Evolutionary conservation across 2,888 invertebrate genomes (phyloP).

Genomic region (Oligia fasciuncula): DNA sequence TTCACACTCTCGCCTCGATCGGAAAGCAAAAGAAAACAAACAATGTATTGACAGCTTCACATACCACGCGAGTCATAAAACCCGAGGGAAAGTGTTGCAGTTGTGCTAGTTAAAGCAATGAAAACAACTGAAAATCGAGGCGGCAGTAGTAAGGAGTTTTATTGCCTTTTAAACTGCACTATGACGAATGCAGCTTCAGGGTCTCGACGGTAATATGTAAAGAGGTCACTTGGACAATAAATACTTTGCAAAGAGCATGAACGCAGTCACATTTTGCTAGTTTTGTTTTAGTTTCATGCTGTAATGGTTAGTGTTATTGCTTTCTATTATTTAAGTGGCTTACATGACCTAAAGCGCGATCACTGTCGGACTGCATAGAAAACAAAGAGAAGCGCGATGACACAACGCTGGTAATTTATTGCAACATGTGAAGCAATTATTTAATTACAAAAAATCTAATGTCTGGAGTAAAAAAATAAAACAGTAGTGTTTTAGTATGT

Average conservation of each 20-base stretch:
- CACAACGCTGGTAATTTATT: too few species aligned
- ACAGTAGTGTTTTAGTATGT: too few species aligned
- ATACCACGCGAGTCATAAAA: slow-evolving; percentile 49
- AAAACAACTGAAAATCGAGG: slow-evolving; percentile 41
- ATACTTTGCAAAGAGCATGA: slow-evolving; percentile 1
- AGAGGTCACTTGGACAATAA: slow-evolving; percentile 24
- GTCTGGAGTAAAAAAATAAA: too few species aligned
- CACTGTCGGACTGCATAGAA: too few species aligned
- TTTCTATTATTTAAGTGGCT: not conserved
- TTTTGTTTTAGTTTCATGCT: not conserved
- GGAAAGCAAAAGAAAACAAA: slow-evolving; percentile 43
- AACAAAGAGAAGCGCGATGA: too few species aligned
- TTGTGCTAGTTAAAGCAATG: slow-evolving; percentile 8
- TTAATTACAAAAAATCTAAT: too few species aligned
- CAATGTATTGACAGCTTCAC: slow-evolving; percentile 26
- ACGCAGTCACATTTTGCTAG: not conserved
- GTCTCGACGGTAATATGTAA: slow-evolving; percentile 7
- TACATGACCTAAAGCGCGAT: too few species aligned
- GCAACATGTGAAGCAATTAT: too few species aligned
- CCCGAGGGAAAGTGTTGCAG: slow-evolving; percentile 43
- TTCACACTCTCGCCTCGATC: slow-evolving; percentile 26
- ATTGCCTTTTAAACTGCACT: slow-evolving; percentile 42
- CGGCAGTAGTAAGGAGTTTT: slow-evolving; percentile 21
- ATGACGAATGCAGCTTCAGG: slow-evolving; percentile 25
- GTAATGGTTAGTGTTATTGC: too few species aligned